Evolutionary conservation across 2,113 vertebrate species (phyloP).

Genomic region (Bubalus kerabau): DNA sequence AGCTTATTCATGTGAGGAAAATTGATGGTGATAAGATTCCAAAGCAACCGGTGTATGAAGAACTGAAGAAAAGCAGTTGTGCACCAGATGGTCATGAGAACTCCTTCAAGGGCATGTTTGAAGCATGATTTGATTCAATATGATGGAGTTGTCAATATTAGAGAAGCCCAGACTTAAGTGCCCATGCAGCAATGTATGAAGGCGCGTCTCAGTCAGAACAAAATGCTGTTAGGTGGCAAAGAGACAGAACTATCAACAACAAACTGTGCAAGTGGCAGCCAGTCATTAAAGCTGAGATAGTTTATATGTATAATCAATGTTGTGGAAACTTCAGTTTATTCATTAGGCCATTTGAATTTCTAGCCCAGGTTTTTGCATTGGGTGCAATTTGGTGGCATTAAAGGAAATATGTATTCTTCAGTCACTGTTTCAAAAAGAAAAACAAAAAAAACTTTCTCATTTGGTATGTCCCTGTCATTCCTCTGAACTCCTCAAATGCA

Average conservation of each 20-base stretch:
- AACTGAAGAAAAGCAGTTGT: not conserved
- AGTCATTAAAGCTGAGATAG: not conserved
- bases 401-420: not conserved
- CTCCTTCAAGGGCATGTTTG: not conserved
- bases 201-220: not conserved
- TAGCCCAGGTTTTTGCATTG: not conserved
- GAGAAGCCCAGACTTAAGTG: not conserved
- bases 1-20: not conserved
- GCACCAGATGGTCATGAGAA: not conserved
- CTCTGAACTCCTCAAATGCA: not conserved
- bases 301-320: not conserved
- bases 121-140: conserved; percentile 27
- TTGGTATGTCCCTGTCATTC: not conserved
- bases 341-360: not conserved
- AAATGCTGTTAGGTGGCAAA: not conserved
- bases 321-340: conserved; percentile 1
- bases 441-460: not conserved
- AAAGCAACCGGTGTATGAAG: not conserved
- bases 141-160: conserved; percentile 17
- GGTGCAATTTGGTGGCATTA: not conserved
- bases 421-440: not conserved
- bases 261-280: not conserved
- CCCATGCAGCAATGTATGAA: not conserved
- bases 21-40: not conserved
- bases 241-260: not conserved